Evolutionary conservation across 2,888 invertebrate genomes (phyloP), one percentile per base, ranked within the genome.

Genomic region (Bombyx huttoni): DNA sequence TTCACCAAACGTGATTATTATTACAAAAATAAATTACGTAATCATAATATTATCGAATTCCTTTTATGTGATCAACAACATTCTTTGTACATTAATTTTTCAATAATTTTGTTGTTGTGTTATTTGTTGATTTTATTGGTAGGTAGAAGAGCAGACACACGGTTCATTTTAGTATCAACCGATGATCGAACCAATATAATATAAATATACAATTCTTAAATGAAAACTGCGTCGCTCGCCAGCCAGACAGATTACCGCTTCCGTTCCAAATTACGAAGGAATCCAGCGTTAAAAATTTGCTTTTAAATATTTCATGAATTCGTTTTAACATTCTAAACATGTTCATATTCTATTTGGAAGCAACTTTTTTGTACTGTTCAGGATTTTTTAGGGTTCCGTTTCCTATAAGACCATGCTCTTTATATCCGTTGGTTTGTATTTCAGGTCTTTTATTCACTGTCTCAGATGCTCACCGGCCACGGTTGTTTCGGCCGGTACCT

Each of bases 161-260:
- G 24, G 24, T 24, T 24, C 24, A 24, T 24, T 24, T 24, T 2
- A 24, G 1, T 40, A 40, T 40, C 40, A 12, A 40, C 40, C 12
- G 12, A 40, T 12, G 7, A 40, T 40, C 1, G 40, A 40, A 7
- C 40, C 7, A 40, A 40, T 40, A 40, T 40, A 40, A 8, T 10
- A 40, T 10, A 40, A 10, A 10, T 10, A 40, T 40, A 40, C 40
- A 8, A 10, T 10, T 40, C 3, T 40, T 40, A 40, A 40, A 40
- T 40, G 8, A 12, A 40, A 40, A 40, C 40, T 40, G 7, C 40
- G 40, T 40, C 40, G 40, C 7, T 12, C 13, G 49, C 47, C 52
- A 48, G 49, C 47, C 52, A 48, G 50, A 48, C 50, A 40, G 47
- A 49, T 52, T 50, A 52, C 52, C 52, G 50, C 52, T 52, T 52